These are phyloP conservation scores for Cochlearius cochlearius DNA, from an alignment of 2,113 vertebrate genomes.

Conservation along the genomic window DNA sequence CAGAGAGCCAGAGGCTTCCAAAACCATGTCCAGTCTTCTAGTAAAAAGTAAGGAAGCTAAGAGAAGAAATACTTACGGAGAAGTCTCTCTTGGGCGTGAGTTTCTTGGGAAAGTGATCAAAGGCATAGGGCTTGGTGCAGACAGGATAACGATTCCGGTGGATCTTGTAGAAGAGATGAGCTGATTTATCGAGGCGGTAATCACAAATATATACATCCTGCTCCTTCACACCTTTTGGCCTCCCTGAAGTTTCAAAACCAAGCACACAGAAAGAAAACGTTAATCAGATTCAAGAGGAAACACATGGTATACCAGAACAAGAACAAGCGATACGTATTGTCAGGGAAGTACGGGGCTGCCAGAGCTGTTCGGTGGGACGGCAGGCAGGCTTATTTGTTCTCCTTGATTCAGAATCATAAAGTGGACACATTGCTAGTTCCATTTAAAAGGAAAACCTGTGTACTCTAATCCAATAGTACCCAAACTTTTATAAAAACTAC, in stretches of 20 bases:
- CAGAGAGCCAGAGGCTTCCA: neutral
- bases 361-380: too few relatives aligned
- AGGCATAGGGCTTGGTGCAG: slow-evolving; percentile 96
- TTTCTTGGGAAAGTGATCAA: slow-evolving; percentile 96
- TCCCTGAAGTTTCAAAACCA: slow-evolving; percentile 72
- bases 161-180: slow-evolving; percentile 99
- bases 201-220: slow-evolving; percentile 98
- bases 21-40: neutral
- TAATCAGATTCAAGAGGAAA: neutral
- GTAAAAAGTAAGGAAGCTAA: neutral
- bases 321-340: neutral
- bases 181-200: slow-evolving; percentile 96
- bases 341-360: neutral
- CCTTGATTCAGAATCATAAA: neutral
- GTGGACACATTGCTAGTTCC: neutral
- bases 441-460: neutral
- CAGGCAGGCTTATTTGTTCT: too few relatives aligned
- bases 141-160: slow-evolving; percentile 96
- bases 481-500: neutral
- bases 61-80: slow-evolving; percentile 80
- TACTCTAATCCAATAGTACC: neutral
- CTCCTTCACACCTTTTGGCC: slow-evolving; percentile 94
- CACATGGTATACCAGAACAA: rapidly evolving
- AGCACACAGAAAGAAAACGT: rapidly evolving
- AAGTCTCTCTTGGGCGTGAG: slow-evolving; percentile 96